Base-by-base conservation (phyloP, 2,113 vertebrate genomes). In the Globicephala melas region DNA sequence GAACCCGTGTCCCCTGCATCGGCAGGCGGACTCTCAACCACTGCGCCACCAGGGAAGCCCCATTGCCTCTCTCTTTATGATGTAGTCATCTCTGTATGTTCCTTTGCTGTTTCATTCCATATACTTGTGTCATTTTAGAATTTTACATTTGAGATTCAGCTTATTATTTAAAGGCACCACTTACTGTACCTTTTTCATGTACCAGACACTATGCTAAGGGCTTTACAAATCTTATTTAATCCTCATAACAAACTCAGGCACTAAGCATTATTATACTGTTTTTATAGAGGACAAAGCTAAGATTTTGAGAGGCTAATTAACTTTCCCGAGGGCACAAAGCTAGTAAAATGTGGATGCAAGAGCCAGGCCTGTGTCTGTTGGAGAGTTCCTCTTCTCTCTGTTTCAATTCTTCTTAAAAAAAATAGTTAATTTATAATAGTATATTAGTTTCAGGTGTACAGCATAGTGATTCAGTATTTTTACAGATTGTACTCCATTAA, bases 301-400 rank as follows among this genome's bases (percentile, higher is more conserved):
- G 86, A 82, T 65, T 89, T 93, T 88, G 18, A 79, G 79, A 93
- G n/a, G 47, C n/a, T 86, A 89, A 83, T 71, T 92, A 68, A n/a
- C 47, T 81, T 95, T 83, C 36, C 58, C 36, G 38, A 91, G 44
- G 36, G 28, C 55, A 86, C 44, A 55, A 95, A 20, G 25, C 53
- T 84, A n/a, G 20, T 65, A 31, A 58, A 31, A 58, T 62, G 9
- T 50, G 26, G 77, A 80, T 28, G 21, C 3, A 68, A 80, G 68
- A 70, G 20, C 71, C 31, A 47, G 63, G 15, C 83, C 47, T 47
- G 21, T 9, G n/a, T 53, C 18, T 67, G 20, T 53, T 33, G 63
- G 50, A 79, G 50, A 55, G 50, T 55, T 79, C 62, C 62, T 63
- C 62, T 63, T 68, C 44, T 77, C 74, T 79, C 77, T 4, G 0